phyloP scores from a whole-genome alignment of 2,888 invertebrate species.

The Drosophila birchii region DNA sequence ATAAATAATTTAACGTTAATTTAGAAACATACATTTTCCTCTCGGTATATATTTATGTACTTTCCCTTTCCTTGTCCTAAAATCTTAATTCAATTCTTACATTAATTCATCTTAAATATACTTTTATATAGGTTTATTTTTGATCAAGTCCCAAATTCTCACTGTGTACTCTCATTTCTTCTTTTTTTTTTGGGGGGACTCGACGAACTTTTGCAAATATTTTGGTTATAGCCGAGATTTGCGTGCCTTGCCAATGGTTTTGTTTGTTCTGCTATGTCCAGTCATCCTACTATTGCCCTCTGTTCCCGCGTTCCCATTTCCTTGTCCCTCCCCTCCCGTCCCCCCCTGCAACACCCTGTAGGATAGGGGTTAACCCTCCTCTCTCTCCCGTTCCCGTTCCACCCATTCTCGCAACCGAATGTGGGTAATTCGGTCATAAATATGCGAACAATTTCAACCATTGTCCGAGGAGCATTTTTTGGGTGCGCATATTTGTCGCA shows the following conservation, averaged over 20 bases:
- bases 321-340: neutral
- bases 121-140: neutral
- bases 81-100: neutral
- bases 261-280: conserved; percentile 69
- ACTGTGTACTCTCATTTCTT: conserved; percentile 6
- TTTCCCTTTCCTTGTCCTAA: no score
- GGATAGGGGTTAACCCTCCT: conserved; percentile 8
- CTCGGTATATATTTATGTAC: no score
- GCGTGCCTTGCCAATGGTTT: conserved; percentile 73
- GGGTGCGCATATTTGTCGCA: conserved; percentile 75
- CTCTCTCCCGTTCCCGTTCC: neutral
- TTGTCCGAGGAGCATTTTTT: conserved; percentile 70
- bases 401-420: conserved; percentile 41
- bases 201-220: conserved; percentile 71
- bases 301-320: conserved; percentile 5
- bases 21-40: neutral
- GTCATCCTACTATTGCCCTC: conserved; percentile 24
- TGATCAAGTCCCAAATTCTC: neutral
- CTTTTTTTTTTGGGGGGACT: conserved; percentile 32
- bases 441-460: conserved; percentile 76
- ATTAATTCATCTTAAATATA: neutral
- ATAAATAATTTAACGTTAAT: neutral
- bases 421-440: conserved; percentile 78
- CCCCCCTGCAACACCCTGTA: neutral
- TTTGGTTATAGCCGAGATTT: conserved; percentile 77